These are phyloP conservation scores for Catagonus wagneri DNA, from an alignment of 2,113 vertebrate genomes.

Conservation along the genomic window DNA sequence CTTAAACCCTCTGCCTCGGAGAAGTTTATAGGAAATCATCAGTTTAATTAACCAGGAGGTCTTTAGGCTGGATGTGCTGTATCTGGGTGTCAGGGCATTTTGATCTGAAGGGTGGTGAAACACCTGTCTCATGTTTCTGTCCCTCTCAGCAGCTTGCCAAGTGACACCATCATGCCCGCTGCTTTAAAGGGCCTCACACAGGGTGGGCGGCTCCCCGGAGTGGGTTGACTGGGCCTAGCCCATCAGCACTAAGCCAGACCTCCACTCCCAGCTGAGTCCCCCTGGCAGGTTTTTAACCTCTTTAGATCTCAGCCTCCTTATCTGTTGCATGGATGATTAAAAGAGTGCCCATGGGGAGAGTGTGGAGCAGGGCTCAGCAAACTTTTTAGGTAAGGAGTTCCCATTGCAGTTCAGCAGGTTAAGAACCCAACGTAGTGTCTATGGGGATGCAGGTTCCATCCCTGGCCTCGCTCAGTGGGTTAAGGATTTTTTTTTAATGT, in stretches of 20 bases:
- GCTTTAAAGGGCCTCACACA: neutral
- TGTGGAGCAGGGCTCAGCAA: neutral
- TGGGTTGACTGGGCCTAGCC: neutral
- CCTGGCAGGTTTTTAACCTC: neutral
- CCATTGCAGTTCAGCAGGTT: too few species aligned
- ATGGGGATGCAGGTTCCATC: too few species aligned
- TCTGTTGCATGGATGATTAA: neutral
- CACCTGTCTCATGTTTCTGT: neutral
- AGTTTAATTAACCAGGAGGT: neutral
- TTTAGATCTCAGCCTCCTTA: neutral
- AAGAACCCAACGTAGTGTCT: too few species aligned
- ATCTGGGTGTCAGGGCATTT: neutral
- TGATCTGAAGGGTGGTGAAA: neutral
- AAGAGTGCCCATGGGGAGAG: neutral
- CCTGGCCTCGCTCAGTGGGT: too few species aligned
- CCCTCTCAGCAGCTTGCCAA: neutral
- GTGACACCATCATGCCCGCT: neutral
- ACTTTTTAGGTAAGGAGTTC: too few species aligned
- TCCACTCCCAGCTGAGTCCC: fast-evolving
- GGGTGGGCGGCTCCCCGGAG: neutral
- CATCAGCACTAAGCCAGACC: neutral
- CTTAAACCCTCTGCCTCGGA: neutral
- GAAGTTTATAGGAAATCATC: neutral
- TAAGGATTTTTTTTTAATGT: too few species aligned
- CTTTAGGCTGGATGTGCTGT: neutral